Percentiles rank a stretch among this genome's conserved stretches.
These are phyloP conservation scores for Periparus ater DNA, from an alignment of 2,797 vertebrate genomes.

Conservation along the genomic window DNA sequence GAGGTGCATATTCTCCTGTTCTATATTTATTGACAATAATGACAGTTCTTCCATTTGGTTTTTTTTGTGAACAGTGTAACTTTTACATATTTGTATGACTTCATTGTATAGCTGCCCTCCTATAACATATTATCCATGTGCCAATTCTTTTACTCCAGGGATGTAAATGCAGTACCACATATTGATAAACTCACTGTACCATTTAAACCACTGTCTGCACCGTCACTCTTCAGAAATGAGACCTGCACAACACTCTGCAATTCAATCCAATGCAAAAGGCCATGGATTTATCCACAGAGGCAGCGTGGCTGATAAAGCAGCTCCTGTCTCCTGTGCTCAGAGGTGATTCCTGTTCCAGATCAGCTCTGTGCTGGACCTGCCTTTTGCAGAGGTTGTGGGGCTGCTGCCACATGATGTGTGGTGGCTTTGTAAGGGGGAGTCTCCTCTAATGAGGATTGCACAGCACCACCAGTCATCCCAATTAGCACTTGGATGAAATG, in stretches of 20 bases:
- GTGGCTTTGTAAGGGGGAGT: neutral
- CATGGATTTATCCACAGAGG: neutral
- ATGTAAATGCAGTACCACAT: neutral
- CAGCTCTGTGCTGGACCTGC: neutral
- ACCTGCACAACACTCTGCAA: neutral
- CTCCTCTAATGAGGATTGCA: neutral
- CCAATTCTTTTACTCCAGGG: neutral
- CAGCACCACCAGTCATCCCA: neutral
- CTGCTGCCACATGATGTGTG: neutral
- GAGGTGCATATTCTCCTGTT: neutral
- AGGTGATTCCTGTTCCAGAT: neutral
- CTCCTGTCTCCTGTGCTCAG: neutral
- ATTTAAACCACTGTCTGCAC: neutral
- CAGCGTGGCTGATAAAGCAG: neutral
- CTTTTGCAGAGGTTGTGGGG: neutral
- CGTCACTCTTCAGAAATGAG: neutral
- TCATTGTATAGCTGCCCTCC: neutral
- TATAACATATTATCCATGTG: neutral
- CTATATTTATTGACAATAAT: neutral
- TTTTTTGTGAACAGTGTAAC: neutral
- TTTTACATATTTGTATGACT: neutral
- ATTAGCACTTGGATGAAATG: neutral
- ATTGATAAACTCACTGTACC: neutral
- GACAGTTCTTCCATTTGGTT: neutral
- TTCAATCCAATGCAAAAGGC: neutral